Percentiles rank a stretch among this genome's conserved stretches.
Evolutionary conservation across 92 coral and sea anemone species (phyloP).

Genomic region (Plumapathes pennacea): DNA sequence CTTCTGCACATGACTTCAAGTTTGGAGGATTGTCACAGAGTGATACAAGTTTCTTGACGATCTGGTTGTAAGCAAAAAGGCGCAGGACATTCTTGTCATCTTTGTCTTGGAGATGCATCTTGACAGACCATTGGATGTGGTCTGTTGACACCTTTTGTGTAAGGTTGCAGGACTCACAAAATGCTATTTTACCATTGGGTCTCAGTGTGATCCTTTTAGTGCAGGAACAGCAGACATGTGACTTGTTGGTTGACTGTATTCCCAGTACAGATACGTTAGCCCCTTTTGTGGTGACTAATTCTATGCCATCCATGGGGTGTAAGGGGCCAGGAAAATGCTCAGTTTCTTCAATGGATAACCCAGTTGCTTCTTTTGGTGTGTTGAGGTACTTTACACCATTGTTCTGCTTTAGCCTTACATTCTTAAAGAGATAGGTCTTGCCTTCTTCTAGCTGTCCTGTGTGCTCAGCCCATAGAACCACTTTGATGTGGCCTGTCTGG

Average conservation of each 20-base stretch:
- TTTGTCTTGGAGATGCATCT: conserved; percentile 9
- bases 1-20: conserved; percentile 8
- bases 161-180: conserved; percentile 1
- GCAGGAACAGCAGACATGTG: background rate
- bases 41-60: background rate
- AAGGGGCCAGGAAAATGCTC: conserved; percentile 1
- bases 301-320: conserved; percentile 5
- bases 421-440: conserved; percentile 19
- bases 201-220: background rate
- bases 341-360: conserved; percentile 7
- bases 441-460: conserved; percentile 19
- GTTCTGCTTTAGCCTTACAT: conserved; percentile 26
- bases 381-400: conserved; percentile 26
- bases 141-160: conserved; percentile 7
- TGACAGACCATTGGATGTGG: conserved; percentile 1
- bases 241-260: conserved; percentile 1
- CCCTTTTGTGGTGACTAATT: background rate
- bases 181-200: conserved; percentile 5
- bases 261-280: conserved; percentile 6
- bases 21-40: conserved; percentile 3
- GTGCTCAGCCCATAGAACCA: conserved; percentile 23
- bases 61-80: conserved; percentile 5
- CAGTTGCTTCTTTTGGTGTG: conserved; percentile 13
- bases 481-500: conserved; percentile 11
- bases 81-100: conserved; percentile 5